Base-by-base conservation (phyloP, 1,140 invertebrate species). In the Drosophila aff. region DNA sequence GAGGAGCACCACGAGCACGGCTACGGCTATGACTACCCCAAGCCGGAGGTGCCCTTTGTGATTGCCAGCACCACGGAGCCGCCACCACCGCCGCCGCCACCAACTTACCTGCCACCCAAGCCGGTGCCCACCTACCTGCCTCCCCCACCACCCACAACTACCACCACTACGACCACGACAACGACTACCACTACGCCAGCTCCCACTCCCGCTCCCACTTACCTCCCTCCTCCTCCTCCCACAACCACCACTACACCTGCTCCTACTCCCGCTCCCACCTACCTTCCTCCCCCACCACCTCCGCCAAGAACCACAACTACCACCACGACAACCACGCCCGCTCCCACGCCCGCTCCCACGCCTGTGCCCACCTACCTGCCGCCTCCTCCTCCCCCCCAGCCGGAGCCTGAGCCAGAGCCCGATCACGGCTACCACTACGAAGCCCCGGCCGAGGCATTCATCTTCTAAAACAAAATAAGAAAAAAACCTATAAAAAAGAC, bases 351-450 rank as follows among this genome's bases (percentile, higher is more conserved):
- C 16, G 49, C 76, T 13, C 55, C 40, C 16, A 59, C 65, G 16
- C 71, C 63, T 0, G 74, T 36, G 16, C 69, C 78, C 31, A 72
- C 76, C 28, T 68, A 68, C 63, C 46, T 68, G 4, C 66, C 66
- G n/a, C 66, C 66, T 11, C 66, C 66, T 6, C 66, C 64, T 3
- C 66, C 64, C 3, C 66, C 66, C 0, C 47, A 62, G 46, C 65
- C 60, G 0, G 33, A 68, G 36, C 33, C 41, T 0, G 59, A 61
- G 53, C 63, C 65, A 38, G 77, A 91, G 23, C 68, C 73, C 9
- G 82, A 78, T 21, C 66, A 76, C 47, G 87, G 90, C n/a, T 92
- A 92, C 28, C 90, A 82, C 66, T 92, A 92, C 26, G 78, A 92
- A n/a, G 75, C 58, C n/a, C 90, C 90, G 15, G 76, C 80, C 16